phyloP scores from a whole-genome alignment of 2,888 invertebrate species.

The Malachius bipustulatus region DNA sequence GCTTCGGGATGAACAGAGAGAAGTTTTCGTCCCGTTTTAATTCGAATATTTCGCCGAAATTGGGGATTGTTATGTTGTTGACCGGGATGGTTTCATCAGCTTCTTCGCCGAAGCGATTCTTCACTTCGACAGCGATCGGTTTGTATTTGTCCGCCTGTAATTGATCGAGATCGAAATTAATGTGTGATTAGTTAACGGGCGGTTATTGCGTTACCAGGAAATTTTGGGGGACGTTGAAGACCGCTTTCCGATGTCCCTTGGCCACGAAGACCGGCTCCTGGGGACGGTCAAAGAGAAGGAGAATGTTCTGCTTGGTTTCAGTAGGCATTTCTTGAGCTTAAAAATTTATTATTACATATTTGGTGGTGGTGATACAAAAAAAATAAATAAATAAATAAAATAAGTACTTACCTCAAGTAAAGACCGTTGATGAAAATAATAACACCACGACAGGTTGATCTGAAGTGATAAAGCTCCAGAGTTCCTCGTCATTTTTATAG shows the following conservation, averaged over 20 bases:
- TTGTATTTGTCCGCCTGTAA: slow-evolving; percentile 43
- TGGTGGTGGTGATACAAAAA: no score
- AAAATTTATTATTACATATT: no score
- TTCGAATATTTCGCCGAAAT: slow-evolving; percentile 44
- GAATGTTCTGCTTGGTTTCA: slow-evolving; percentile 42
- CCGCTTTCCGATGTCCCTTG: slow-evolving; percentile 51
- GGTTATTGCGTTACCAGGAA: slow-evolving; percentile 41
- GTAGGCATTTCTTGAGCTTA: no score
- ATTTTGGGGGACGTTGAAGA: slow-evolving; percentile 49
- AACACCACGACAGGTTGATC: no score
- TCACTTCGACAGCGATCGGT: slow-evolving; percentile 45
- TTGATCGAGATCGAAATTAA: neutral
- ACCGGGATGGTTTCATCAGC: slow-evolving; percentile 43
- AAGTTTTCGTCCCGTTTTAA: slow-evolving; percentile 52
- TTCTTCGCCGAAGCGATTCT: slow-evolving; percentile 48
- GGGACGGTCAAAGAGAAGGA: slow-evolving; percentile 60
- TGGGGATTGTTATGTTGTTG: slow-evolving; percentile 42
- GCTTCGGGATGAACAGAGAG: slow-evolving; percentile 60
- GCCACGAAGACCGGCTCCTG: slow-evolving; percentile 64
- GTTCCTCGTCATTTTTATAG: no score
- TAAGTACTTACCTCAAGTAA: no score
- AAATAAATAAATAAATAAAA: no score
- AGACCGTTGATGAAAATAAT: no score
- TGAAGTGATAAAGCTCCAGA: no score
- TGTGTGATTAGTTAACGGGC: neutral